A percentile compares a stretch with the other conserved stretches of the same genome.
phyloP scores from a whole-genome alignment of 2,113 vertebrate genomes.

The Pogonocichla stellata region DNA sequence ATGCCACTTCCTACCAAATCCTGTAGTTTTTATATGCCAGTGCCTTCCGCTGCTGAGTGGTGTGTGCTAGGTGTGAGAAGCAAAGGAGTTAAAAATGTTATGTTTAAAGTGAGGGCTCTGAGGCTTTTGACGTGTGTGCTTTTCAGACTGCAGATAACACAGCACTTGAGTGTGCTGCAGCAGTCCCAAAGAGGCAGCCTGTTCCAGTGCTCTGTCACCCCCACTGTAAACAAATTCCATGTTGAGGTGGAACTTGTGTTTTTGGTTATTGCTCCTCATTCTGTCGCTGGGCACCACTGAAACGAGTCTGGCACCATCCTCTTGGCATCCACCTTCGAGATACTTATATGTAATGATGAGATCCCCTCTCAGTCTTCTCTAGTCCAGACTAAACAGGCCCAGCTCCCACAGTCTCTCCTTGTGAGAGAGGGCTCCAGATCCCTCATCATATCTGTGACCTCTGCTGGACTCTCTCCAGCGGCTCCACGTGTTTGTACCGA shows the following conservation, averaged over 20 bases:
- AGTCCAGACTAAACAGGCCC: background rate
- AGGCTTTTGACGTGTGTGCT: background rate
- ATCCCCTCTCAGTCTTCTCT: background rate
- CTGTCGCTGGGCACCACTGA: background rate
- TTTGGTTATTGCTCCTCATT: background rate
- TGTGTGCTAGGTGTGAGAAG: rapidly evolving
- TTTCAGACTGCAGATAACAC: background rate
- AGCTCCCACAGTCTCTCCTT: background rate
- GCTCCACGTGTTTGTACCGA: background rate
- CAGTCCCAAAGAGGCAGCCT: background rate
- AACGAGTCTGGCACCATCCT: background rate
- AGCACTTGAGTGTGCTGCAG: no score
- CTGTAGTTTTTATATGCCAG: background rate
- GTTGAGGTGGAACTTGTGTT: background rate
- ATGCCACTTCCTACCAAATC: background rate
- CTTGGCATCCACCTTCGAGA: background rate
- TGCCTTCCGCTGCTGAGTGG: background rate
- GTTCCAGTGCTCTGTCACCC: background rate
- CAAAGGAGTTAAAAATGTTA: background rate
- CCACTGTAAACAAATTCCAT: background rate
- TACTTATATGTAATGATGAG: background rate
- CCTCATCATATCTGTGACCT: background rate
- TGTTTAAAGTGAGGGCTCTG: background rate
- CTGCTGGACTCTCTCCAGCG: background rate
- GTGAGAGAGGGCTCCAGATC: background rate